Evolutionary conservation across 2,113 vertebrate genomes (phyloP).

Genomic region (Equus przewalskii): DNA sequence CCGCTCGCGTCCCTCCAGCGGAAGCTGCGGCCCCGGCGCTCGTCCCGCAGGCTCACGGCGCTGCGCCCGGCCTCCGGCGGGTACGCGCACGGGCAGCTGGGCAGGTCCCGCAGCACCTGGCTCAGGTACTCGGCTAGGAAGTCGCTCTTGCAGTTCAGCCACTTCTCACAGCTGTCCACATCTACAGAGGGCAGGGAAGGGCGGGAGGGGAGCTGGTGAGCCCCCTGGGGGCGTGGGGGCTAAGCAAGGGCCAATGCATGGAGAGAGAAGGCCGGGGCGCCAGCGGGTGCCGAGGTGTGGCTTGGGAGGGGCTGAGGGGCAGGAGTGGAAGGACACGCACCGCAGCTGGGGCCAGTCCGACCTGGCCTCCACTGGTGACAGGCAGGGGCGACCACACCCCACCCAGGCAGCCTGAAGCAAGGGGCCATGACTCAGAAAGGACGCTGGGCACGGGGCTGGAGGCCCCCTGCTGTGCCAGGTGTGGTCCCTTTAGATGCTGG

Average conservation of each 20-base stretch:
- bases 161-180: constrained; percentile 97
- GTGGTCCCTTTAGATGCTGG: background rate
- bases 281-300: background rate
- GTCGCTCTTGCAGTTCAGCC: constrained; percentile 96
- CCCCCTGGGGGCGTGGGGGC: fast-evolving
- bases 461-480: background rate
- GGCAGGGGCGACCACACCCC: background rate
- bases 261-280: background rate
- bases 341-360: background rate
- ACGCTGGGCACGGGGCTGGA: background rate
- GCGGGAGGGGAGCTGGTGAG: background rate
- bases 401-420: background rate
- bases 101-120: constrained; percentile 92
- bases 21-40: constrained; percentile 89
- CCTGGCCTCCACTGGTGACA: background rate
- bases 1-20: constrained; percentile 94
- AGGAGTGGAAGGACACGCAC: background rate
- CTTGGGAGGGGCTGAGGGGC: background rate
- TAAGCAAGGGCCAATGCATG: fast-evolving
- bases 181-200: constrained; percentile 84
- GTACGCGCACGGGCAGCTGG: constrained; percentile 95
- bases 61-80: constrained; percentile 90
- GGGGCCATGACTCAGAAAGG: background rate
- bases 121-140: constrained; percentile 94
- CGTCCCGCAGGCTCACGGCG: constrained; percentile 90